Base-by-base conservation (phyloP, 2,113 vertebrate genomes). In the Indri indri region DNA sequence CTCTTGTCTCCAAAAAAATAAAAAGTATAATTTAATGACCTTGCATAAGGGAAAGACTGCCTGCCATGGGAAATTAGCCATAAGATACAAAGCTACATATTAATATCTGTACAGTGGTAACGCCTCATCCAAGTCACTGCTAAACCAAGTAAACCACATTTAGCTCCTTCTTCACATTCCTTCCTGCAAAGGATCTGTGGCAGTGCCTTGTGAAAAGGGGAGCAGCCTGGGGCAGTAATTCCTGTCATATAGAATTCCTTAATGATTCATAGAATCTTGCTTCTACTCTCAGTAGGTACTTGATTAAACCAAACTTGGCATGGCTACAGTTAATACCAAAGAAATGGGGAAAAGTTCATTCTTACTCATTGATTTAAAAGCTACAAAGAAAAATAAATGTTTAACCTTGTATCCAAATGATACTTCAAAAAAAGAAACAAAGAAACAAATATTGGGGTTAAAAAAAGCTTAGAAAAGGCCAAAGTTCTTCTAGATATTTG, bases 371-470 rank as follows among this genome's bases (percentile, higher is more conserved):
- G 70, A 84, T 34, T 34, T 88, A 32, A 87, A 93, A 85, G 52
- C 54, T n/a, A 70, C 12, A 90, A 4, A 88, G 40, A 87, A 13
- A 88, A 34, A 73, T 25, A n/a, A 86, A 54, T 66, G 22, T 88
- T 92, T 95, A 94, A 95, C 52, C n/a, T 57, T 90, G 80, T 94
- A 94, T 85, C 65, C 76, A 87, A 96, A 94, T 65, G 11, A 20
- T 81, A 76, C 66, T 92, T 84, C 16, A 61, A 84, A 90, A 90
- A 90, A 94, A 92, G 8, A 76, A 86, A 90, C 34, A 77, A 73
- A 27, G 30, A 57, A 82, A 82, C 63, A 68, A 94, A 87, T 25
- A 9, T 6, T 12, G 27, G 11, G n/a, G 6, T 34, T 37, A 76
- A 70, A 81, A 89, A 87, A 77, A 74, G 6, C 27, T 87, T 87